These are phyloP conservation scores for Alethe diademata DNA, from an alignment of 2,113 vertebrate genomes.

Conservation along the genomic window DNA sequence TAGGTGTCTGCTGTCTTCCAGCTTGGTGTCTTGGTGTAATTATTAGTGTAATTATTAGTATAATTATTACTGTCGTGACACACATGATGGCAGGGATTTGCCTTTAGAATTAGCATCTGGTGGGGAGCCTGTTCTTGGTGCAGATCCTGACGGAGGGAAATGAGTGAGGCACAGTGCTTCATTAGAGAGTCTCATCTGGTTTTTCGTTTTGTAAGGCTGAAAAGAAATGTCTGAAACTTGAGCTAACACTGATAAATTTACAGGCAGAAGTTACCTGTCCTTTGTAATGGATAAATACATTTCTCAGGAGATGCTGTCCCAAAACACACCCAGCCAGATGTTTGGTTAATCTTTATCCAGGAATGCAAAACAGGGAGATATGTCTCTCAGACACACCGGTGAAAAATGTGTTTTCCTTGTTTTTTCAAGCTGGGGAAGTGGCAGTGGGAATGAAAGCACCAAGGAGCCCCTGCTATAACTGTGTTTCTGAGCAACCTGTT, in stretches of 20 bases:
- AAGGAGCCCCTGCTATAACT: background rate
- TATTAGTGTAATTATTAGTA: background rate
- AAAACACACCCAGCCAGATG: background rate
- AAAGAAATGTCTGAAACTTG: background rate
- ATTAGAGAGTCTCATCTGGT: background rate
- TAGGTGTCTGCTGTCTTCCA: background rate
- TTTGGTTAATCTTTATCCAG: background rate
- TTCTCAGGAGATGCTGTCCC: background rate
- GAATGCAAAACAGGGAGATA: background rate
- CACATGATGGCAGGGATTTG: background rate
- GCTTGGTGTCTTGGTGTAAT: background rate
- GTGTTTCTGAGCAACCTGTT: background rate
- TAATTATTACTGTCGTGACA: too few relatives aligned
- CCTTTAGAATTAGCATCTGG: background rate
- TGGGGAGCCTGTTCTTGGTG: background rate
- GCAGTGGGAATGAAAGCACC: background rate
- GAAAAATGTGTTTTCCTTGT: background rate
- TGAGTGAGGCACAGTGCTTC: background rate
- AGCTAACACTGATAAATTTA: background rate
- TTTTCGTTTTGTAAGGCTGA: background rate
- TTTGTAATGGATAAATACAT: background rate
- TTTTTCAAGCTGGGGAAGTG: background rate
- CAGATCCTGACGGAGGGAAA: background rate
- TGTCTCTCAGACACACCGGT: rapidly evolving
- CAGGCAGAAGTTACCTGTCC: background rate